These are phyloP conservation scores for Clarias gariepinus DNA, from an alignment of 2,113 vertebrate species.

Conservation along the genomic window DNA sequence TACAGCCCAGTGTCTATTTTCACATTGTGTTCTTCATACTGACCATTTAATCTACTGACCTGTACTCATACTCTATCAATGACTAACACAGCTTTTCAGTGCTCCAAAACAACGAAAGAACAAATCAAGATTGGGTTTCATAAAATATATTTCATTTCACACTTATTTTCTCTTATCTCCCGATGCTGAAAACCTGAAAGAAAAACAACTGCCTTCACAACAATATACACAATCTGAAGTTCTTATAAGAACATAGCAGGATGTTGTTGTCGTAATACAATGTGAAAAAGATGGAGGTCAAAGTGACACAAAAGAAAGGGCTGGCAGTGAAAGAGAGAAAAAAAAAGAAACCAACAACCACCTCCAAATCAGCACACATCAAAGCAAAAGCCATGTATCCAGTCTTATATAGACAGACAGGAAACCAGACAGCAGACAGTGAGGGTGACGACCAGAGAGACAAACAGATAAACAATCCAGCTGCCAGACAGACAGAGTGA, in stretches of 20 bases:
- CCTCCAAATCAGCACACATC: background rate
- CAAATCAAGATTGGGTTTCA: background rate
- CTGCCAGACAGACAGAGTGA: conserved; percentile 35
- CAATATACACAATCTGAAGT: background rate
- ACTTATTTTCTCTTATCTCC: background rate
- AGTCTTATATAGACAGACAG: background rate
- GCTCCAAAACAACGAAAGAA: background rate
- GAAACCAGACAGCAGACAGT: conserved; percentile 31
- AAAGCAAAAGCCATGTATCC: background rate
- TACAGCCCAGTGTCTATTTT: background rate
- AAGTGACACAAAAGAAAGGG: background rate
- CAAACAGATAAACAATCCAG: conserved; percentile 28
- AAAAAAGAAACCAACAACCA: background rate
- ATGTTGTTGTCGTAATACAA: background rate
- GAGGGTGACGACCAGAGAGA: conserved; percentile 16
- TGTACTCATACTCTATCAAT: background rate
- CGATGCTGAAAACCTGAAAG: background rate
- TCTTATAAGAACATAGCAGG: background rate
- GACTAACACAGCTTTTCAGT: background rate
- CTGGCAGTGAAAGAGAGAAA: background rate
- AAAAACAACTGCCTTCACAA: background rate
- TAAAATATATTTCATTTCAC: background rate
- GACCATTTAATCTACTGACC: background rate
- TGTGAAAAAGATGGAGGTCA: background rate
- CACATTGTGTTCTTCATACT: conserved; percentile 5